Base-by-base conservation (phyloP, 2,797 vertebrate species). In the Avahi laniger region DNA sequence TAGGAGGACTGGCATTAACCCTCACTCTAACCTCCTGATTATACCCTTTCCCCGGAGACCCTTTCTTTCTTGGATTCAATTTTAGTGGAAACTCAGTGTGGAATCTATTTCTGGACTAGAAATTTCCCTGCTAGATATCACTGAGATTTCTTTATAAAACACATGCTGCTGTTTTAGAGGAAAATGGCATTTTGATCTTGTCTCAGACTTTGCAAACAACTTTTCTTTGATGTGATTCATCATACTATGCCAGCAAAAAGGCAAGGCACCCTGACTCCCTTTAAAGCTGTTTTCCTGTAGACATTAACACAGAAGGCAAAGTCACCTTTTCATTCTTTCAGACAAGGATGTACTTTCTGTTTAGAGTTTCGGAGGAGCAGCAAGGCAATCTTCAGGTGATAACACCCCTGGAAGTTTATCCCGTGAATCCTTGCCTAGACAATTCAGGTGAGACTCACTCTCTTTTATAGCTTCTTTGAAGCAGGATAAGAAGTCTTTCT, bases 1-100 rank as follows among this genome's bases (percentile, higher is more conserved):
- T 91, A 90, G 95, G 86, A 95, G 94, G 83, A 93, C 88, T 97
- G 95, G 79, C 96, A 89, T 92, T 96, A 95, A 93, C 96, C 83
- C 89, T 97, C 90, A 54, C 72, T 97, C 94, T 94, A 92, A 97
- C 90, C 95, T 97, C 81, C 57, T 91, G 96, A 61, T 88, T 38
- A 24, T 33, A 43, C 88, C 67, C 90, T 96, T 96, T 79, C 86
- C 24, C 90, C n/a, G n/a, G 63, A 93, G 92, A 95, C 94, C 95
- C 84, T 91, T 92, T 97, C 85, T 96, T 95, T 97, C 63, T 96
- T 96, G 89, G 52, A 95, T 96, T 96, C 78, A 81, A 3, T 90
- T 90, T 94, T 84, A 76, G 38, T 86, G 70, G 83, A 94, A 97
- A 96, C 67, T 89, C 11, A 82, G 89, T 91, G 54, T 20, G 63